Conservation (phyloP, 1,140 invertebrate species). For the Tachypleus tridentatus region DNA sequence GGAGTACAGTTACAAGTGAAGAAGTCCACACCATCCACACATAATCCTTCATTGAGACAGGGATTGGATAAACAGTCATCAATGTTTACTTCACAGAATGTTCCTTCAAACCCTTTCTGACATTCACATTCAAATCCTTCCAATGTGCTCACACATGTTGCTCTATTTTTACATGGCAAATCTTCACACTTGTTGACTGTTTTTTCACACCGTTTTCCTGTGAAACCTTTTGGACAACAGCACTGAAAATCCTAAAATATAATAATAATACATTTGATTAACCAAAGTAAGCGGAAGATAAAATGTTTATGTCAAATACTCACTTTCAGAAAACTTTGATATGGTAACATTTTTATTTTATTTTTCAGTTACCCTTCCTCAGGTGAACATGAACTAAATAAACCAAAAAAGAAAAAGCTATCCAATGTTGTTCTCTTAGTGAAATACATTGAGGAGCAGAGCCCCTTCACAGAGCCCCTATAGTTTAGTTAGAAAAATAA, state of each 20-base stretch:
- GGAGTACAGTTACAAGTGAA: conserved; percentile 25
- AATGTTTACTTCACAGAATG: conserved; percentile 71
- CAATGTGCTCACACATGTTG: conserved; percentile 37
- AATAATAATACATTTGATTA: conserved; percentile 44
- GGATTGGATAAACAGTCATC: conserved; percentile 80
- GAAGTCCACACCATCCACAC: conserved; percentile 50
- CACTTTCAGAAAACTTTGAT: too few species aligned
- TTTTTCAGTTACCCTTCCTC: too few species aligned
- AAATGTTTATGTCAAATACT: conserved; percentile 30
- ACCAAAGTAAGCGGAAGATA: conserved; percentile 39
- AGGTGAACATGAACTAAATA: too few species aligned
- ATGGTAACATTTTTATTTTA: too few species aligned
- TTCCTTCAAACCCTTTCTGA: conserved; percentile 49
- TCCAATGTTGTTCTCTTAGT: too few species aligned
- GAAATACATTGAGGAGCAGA: too few species aligned
- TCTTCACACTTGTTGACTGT: conserved; percentile 80
- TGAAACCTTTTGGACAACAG: conserved; percentile 79
- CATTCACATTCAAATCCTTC: conserved; percentile 58
- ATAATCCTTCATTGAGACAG: conserved; percentile 69
- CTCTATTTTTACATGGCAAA: conserved; percentile 65
- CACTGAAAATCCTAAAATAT: conserved; percentile 85
- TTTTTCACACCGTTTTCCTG: conserved; percentile 74
- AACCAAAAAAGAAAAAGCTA: too few species aligned
- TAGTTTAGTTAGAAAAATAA: too few species aligned
- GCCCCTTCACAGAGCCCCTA: too few species aligned